Base-by-base conservation (phyloP, 1,140 invertebrate genomes). In the Copidosoma floridanum region DNA sequence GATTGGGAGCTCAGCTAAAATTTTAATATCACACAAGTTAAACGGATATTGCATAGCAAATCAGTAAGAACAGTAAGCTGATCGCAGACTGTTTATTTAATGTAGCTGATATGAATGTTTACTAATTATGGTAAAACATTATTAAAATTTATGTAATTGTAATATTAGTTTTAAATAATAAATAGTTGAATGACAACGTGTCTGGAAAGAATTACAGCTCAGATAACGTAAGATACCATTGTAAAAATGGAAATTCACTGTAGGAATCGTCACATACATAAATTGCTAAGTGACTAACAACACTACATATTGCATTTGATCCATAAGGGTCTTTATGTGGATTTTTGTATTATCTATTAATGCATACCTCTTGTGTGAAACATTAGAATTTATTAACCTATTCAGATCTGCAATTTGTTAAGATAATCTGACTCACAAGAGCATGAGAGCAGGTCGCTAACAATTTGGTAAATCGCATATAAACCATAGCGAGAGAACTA, bases 291-390 rank as follows among this genome's bases (percentile, higher is more conserved):
- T 89, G 86, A 70, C 84, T 86, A 0, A 86, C 80, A 21, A 87
- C 85, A 29, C 80, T 78, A 70, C 87, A 89, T 50, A 82, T 75
- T 14, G 85, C 83, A 63, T 85, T 83, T 26, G 68, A 65, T 14
- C 88, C 88, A 70, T 89, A 91, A 1, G 86, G 82, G 2, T 84
- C 83, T 14, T 77, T 73, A 65, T 88, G 90, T n/a, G 88, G 88
- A 71, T 90, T 84, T 63, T 75, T 78, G 69, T 88, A 91, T 77
- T 88, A 88, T 61, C 86, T 81, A 70, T 86, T 86, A 1, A 88
- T 78, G 68, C 89, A 91, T 0, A 88, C 86, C 61, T 84, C 78
- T n/a, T 83, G 81, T 26, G 80, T 73, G 3, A 82, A 61, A 68
- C 88, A 89, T 71, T 90, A 87, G 27, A 84, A 81, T 64, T 82